phyloP scores from a whole-genome alignment of 1,140 invertebrate species.

The Zaprionus ghesquierei region DNA sequence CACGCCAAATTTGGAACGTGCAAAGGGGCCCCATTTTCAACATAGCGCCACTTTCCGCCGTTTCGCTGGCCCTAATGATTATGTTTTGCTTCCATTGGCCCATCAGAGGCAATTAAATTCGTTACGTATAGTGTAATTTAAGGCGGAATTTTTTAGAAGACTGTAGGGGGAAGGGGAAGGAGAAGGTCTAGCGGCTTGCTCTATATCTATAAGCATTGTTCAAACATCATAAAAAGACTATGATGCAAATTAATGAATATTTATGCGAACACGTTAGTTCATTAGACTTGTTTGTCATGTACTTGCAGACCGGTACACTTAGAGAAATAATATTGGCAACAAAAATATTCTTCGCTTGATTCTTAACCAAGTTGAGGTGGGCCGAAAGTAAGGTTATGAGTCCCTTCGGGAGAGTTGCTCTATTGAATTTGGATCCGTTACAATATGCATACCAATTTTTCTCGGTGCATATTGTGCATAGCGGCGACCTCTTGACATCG shows the following conservation, averaged over 20 bases:
- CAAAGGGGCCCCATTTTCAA: not conserved
- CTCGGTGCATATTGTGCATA: constrained; percentile 5
- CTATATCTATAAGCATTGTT: constrained; percentile 17
- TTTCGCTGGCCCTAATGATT: not conserved
- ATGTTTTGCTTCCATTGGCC: not conserved
- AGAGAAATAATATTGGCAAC: constrained; percentile 8
- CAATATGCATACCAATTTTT: not conserved
- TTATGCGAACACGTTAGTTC: constrained; percentile 52
- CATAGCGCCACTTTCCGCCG: too few relatives aligned
- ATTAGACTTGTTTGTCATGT: constrained; percentile 14
- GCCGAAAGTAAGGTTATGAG: too few relatives aligned
- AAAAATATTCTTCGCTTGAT: too few relatives aligned
- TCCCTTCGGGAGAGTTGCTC: too few relatives aligned
- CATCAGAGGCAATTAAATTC: constrained; percentile 3
- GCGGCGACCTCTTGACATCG: constrained; percentile 51
- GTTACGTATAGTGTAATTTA: not conserved
- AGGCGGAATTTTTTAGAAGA: not conserved
- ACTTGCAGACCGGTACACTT: constrained; percentile 1
- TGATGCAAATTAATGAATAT: constrained; percentile 68
- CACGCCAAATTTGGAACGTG: not conserved
- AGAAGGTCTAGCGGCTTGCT: not conserved
- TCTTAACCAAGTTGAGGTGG: too few relatives aligned
- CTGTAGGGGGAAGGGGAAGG: not conserved
- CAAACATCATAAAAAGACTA: constrained; percentile 14
- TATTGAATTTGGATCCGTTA: too few relatives aligned